Conservation (phyloP, 2,888 invertebrate genomes). For the Dugesia japonica region DNA sequence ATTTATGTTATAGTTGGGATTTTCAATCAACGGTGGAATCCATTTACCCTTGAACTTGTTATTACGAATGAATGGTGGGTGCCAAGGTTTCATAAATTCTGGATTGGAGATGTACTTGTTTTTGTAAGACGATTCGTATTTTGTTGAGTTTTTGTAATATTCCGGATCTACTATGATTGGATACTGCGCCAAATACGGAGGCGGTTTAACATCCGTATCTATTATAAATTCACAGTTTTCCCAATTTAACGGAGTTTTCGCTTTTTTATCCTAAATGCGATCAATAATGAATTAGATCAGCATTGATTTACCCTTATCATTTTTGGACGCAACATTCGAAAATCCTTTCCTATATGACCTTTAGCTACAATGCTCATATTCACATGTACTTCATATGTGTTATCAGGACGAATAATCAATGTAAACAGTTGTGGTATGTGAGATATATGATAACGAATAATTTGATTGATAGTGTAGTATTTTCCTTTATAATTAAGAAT, state of each 20-base stretch:
- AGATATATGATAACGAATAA: not conserved
- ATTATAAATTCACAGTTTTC: not conserved
- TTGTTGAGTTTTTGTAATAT: not conserved
- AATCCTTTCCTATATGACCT: not conserved
- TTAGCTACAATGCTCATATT: not conserved
- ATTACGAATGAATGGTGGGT: not conserved
- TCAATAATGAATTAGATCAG: too few relatives aligned
- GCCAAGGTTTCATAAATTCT: not conserved
- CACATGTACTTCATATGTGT: not conserved
- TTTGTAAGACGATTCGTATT: not conserved
- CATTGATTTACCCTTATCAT: not conserved
- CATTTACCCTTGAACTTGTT: not conserved
- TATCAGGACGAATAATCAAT: not conserved
- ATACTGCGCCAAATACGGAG: not conserved
- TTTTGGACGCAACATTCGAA: not conserved
- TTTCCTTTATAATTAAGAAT: not conserved
- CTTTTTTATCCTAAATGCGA: not conserved
- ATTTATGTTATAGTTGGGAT: not conserved
- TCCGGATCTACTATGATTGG: not conserved
- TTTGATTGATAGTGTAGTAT: not conserved
- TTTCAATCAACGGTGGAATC: not conserved
- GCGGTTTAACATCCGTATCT: not conserved
- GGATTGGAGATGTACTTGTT: not conserved
- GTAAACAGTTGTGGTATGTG: constrained; percentile 6
- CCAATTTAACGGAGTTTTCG: not conserved